Conservation (phyloP, 2,888 invertebrate genomes). For the Lepeophtheirus nordmannii region DNA sequence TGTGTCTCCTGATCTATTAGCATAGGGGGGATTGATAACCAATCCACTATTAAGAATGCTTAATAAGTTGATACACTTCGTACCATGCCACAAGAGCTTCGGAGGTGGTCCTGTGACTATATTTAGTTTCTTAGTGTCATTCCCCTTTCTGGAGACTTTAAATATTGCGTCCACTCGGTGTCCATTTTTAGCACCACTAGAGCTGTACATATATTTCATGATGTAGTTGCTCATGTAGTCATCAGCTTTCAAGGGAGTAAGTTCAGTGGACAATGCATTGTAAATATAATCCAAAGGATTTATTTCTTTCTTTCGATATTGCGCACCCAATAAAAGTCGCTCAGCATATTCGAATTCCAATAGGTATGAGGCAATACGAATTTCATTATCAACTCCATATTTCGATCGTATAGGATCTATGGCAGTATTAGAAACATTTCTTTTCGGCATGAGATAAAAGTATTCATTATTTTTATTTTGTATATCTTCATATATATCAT, state of each 20-base stretch:
- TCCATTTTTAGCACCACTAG: constrained; percentile 29
- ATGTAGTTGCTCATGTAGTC: constrained; percentile 29
- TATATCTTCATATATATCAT: constrained; percentile 31
- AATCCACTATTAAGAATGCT: constrained; percentile 39
- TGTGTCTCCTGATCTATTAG: constrained; percentile 34
- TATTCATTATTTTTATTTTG: constrained; percentile 37
- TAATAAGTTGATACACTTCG: constrained; percentile 37
- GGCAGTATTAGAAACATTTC: constrained; percentile 36
- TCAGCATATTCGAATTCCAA: constrained; percentile 36
- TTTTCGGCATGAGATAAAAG: constrained; percentile 38
- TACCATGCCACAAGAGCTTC: constrained; percentile 40
- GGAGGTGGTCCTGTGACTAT: not conserved
- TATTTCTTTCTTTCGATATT: constrained; percentile 31
- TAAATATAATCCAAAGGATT: constrained; percentile 39
- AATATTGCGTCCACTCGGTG: constrained; percentile 26
- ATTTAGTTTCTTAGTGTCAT: not conserved
- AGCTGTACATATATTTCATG: constrained; percentile 38
- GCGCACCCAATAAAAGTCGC: constrained; percentile 33
- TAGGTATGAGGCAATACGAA: constrained; percentile 33
- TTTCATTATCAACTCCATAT: constrained; percentile 31
- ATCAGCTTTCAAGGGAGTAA: constrained; percentile 36
- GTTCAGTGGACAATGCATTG: constrained; percentile 34
- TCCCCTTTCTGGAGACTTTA: constrained; percentile 26
- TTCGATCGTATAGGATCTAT: constrained; percentile 34
- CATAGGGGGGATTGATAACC: constrained; percentile 37